Percentiles rank a stretch among this genome's conserved stretches.
Evolutionary conservation across 2,797 vertebrate species (phyloP).

Genomic region (Aplochiton taeniatus): DNA sequence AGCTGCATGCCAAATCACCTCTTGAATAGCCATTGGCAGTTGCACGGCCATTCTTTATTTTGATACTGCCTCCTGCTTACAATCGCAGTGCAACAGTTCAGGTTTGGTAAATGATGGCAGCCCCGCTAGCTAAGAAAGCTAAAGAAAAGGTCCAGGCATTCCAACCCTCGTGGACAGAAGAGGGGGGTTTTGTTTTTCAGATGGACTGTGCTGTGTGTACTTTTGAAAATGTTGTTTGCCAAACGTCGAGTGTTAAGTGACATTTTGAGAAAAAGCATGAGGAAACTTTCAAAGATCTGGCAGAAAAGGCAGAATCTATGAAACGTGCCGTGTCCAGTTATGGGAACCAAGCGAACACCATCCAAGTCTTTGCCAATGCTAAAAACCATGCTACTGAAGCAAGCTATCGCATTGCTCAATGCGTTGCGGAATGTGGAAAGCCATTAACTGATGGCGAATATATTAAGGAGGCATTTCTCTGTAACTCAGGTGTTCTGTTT

Average conservation of each 20-base stretch:
- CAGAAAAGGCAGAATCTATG: slow-evolving; percentile 15
- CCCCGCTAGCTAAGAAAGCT: slow-evolving; percentile 1
- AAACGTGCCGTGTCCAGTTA: slow-evolving; percentile 9
- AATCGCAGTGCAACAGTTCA: too few relatives aligned
- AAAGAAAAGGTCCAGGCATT: slow-evolving; percentile 11
- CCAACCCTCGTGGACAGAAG: slow-evolving; percentile 18
- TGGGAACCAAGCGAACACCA: slow-evolving; percentile 8
- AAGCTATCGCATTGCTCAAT: slow-evolving; percentile 1
- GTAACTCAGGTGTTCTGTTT: slow-evolving; percentile 15
- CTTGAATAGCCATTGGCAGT: neutral
- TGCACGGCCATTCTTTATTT: neutral
- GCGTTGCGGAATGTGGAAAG: slow-evolving; percentile 16
- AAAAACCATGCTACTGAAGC: slow-evolving; percentile 10
- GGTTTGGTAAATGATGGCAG: neutral
- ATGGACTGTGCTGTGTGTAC: slow-evolving; percentile 14
- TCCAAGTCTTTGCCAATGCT: slow-evolving; percentile 9
- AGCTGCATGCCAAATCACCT: neutral
- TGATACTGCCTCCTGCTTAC: neutral
- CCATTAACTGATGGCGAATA: too few relatives aligned
- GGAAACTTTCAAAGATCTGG: slow-evolving; percentile 13
- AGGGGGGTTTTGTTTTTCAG: slow-evolving; percentile 15
- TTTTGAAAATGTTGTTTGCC: slow-evolving; percentile 25
- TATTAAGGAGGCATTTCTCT: too few relatives aligned
- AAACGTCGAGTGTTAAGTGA: slow-evolving; percentile 5
- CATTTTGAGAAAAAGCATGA: slow-evolving; percentile 20